Base-by-base conservation (phyloP, 1,140 invertebrate genomes). In the Achroia grisella region DNA sequence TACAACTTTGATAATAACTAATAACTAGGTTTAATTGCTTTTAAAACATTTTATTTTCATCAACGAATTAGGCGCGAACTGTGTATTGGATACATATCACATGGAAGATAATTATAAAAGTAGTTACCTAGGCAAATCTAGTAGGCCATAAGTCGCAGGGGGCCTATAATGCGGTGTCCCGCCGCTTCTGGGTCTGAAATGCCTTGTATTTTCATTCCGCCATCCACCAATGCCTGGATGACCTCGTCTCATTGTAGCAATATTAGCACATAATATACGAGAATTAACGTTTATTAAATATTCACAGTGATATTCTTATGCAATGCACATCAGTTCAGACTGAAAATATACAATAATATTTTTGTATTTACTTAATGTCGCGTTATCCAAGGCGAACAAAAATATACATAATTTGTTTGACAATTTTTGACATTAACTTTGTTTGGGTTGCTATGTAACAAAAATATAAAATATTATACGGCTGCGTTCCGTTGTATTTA, bases 241-340 rank as follows among this genome's bases (percentile, higher is more conserved):
- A 82, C 80, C 76, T 77, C 80, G 76, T 44, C 77, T 69, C 80
- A 84, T 84, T 52, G 50, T 82, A 51, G 43, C 44, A 62, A 39
- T 37, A 39, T 71, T 66, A 72, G 23, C 56, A 41, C 45, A 48
- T 48, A 36, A 41, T 48, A 48, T 14, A 43, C 4, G 10, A 12
- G 4, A 42, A 31, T 42, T 66, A 75, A 62, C 52, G 32, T 53
- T 13, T 27, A 8, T 14, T 33, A 28, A 46, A 48, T 29, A 40
- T 36, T 37, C 36, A 15, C 28, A 8, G 30, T 13, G 9, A n/a
- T 15, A 9, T 32, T 27, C 23, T 10, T 32, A 47, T 14, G 41
- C 39, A 31, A 42, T 12, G 8, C 36, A 41, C 27, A 34, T 33
- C 31, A 48, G 31, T 40, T 52, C 36, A 5, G 39, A 6, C n/a